Evolutionary conservation across 2,888 invertebrate genomes (phyloP), one percentile per base, ranked within the genome.

Genomic region (Pollenia labialis): DNA sequence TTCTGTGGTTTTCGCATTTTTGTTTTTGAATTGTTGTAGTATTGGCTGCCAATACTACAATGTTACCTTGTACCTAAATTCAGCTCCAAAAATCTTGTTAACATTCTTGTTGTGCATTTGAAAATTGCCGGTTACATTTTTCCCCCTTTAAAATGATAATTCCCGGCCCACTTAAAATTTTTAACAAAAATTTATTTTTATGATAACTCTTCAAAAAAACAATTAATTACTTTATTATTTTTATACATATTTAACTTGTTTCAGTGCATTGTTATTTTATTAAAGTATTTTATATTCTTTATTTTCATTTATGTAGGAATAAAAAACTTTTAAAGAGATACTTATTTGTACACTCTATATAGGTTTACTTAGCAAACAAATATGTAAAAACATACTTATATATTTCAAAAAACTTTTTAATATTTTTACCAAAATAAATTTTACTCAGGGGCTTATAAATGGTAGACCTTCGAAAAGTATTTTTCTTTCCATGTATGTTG

Each of bases 401-500:
- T 23, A 32, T 16, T 42, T 56, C 42, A 64, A 71, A 60, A 77
- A 77, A 68, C 6, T 81, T 82, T 68, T 82, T 74, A 60, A 60
- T 75, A 76, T 60, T 85, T 83, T 66, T 58, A 58, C 50, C 60
- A 12, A 81, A 81, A 81, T 81, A 81, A 81, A 85, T 71, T 71
- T 81, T 71, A 64, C 85, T 81, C 76, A 40, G n/a, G 69, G 56
- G 81, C 69, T 81, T 66, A 52, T 40, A 64, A 56, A 66, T 42
- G 9, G 56, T 48, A 66, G 71, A 76, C 85, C 74, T 76, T 18
- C 23, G 40, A 72, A 64, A 23, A n/a, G 11, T 46, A 14, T 56
- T 62, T 80, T 46, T 1, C 46, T 60, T 50, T 32, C n/a, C 2
- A 46, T 2, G 1, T 44, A 4, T 32, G 14, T 16, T 66, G 18